phyloP scores from a whole-genome alignment of 2,797 vertebrate species.

The Cossypha heuglini region DNA sequence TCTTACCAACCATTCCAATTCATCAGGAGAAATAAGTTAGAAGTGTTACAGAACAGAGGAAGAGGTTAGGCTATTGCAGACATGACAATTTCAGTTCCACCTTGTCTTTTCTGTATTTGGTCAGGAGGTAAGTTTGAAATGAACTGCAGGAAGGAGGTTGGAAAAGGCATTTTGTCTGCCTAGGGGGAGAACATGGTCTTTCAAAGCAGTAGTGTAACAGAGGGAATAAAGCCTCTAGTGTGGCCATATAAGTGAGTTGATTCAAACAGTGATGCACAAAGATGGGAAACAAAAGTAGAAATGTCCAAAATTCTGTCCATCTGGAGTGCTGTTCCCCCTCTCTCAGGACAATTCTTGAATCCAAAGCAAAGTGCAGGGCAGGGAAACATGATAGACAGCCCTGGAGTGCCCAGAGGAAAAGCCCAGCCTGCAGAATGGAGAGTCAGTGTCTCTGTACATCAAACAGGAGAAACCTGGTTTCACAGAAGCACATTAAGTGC shows the following conservation, averaged over 20 bases:
- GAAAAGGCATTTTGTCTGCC: accelerated
- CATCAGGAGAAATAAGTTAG: background rate
- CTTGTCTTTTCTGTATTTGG: background rate
- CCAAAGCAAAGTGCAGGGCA: background rate
- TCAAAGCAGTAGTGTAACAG: accelerated
- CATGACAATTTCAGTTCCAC: background rate
- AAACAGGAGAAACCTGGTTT: background rate
- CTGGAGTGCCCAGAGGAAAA: background rate
- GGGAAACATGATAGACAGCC: background rate
- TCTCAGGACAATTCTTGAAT: background rate
- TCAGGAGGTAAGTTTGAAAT: background rate
- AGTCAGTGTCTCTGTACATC: background rate
- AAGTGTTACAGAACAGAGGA: background rate
- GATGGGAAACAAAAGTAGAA: background rate
- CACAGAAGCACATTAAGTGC: background rate
- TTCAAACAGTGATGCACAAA: background rate
- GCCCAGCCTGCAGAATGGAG: background rate
- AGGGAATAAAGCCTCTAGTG: background rate
- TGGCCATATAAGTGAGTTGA: background rate
- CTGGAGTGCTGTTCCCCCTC: background rate
- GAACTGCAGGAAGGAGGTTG: background rate
- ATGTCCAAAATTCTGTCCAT: background rate
- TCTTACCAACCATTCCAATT: background rate
- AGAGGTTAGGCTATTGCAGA: background rate
- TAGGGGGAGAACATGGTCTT: background rate